Base-by-base conservation (phyloP, 1,140 invertebrate genomes). In the Drosophila baimaii region DNA sequence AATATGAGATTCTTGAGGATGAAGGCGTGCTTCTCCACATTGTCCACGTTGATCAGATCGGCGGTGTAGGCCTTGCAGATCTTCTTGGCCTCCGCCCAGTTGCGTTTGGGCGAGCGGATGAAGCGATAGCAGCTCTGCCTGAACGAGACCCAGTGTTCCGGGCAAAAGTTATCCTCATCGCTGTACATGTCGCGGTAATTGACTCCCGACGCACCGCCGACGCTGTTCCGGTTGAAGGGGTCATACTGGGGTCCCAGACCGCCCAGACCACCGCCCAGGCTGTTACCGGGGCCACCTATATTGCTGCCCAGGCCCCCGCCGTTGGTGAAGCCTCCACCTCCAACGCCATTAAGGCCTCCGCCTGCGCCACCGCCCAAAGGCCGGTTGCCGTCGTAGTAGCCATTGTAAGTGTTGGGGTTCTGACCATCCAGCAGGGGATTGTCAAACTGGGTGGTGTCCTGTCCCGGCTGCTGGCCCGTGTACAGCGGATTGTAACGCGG, bases 1-100 rank as follows among this genome's bases (percentile, higher is more conserved):
- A 94, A 93, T 77, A 95, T 94, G 7, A 99, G 92, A 79, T 97
- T 95, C 68, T 96, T 94, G 2, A 97, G 93, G 13, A 98, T 93
- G 90, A 98, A 98, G 1, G 95, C 94, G 93, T 98, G 97, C 90
- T 99, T 97, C 59, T 98, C 97, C 5, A 96, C 92, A 52, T 93
- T 95, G 88, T 96, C 96, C 9, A 98, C 94, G 69, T 95, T 95
- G 1, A 96, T 93, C 35, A 99, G 91, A 89, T 98, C 96, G 17
- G 96, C 95, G 79, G 96, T 95, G 91, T 95, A 97, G 1, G 95
- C 94, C 92, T 96, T 94, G 92, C 97, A 98, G 66, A 96, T 96
- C 84, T 94, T 94, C 74, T 95, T 94, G 5, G 97, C 97, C 81
- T 97, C 96, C 63, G 95, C 95, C 81, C 96, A 94, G 25, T 94